phyloP scores from a whole-genome alignment of 1,140 invertebrate species.

The Drosophila truncata region DNA sequence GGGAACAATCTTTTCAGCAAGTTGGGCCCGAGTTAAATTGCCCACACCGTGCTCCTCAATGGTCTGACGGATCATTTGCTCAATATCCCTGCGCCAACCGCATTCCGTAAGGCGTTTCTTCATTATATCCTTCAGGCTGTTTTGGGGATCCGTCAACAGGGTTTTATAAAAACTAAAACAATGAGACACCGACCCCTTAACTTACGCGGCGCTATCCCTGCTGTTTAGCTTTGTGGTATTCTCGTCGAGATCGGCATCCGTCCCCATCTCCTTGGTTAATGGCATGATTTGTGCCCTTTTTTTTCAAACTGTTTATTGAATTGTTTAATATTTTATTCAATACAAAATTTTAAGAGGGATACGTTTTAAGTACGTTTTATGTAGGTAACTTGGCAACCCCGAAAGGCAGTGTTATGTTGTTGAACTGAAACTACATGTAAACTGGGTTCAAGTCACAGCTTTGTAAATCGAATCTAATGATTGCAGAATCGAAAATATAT shows the following conservation, averaged over 20 bases:
- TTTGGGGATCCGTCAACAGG: neutral
- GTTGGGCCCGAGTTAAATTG: slow-evolving; percentile 91
- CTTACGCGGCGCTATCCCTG: slow-evolving; percentile 30
- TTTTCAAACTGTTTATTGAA: neutral
- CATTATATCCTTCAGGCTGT: slow-evolving; percentile 91
- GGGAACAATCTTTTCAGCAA: slow-evolving; percentile 92
- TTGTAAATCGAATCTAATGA: no score
- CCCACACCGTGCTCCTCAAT: slow-evolving; percentile 90
- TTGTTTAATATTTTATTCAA: neutral
- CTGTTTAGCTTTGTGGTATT: slow-evolving; percentile 12
- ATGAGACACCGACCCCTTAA: neutral
- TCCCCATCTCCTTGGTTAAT: slow-evolving; percentile 36
- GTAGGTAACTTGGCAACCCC: slow-evolving; percentile 17
- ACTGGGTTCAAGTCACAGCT: neutral
- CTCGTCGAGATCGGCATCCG: slow-evolving; percentile 26
- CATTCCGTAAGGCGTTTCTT: slow-evolving; percentile 92
- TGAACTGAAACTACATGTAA: neutral
- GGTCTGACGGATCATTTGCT: slow-evolving; percentile 92
- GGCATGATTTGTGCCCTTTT: slow-evolving; percentile 20
- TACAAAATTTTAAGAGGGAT: neutral
- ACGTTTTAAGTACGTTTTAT: neutral
- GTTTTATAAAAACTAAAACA: neutral
- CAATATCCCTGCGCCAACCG: slow-evolving; percentile 95
- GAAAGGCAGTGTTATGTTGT: slow-evolving; percentile 4
- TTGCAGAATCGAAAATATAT: no score